phyloP scores from a whole-genome alignment of 2,113 vertebrate species.

The Myodes glareolus region DNA sequence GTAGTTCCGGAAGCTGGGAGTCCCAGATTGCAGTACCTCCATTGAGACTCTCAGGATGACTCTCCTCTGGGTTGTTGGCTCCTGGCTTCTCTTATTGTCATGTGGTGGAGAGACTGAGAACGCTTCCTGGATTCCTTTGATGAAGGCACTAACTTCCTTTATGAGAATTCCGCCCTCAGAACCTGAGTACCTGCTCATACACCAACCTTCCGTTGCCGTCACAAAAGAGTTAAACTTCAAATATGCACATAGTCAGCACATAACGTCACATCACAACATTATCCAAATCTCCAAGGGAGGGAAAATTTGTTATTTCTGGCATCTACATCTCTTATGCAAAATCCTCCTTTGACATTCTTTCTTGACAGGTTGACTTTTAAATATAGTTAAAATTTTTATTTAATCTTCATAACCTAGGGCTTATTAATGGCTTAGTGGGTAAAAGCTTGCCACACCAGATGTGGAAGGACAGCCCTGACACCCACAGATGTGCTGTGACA shows the following conservation, averaged over 20 bases:
- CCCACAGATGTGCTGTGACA: neutral
- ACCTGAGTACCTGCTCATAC: neutral
- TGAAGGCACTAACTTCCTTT: too few relatives aligned
- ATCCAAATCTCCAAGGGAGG: neutral
- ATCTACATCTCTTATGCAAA: neutral
- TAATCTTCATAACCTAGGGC: neutral
- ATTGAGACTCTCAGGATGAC: neutral
- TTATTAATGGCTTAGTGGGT: neutral
- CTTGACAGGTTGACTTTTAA: conserved; percentile 27
- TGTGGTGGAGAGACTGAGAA: neutral
- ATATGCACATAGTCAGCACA: neutral
- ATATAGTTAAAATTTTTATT: neutral
- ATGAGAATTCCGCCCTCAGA: neutral
- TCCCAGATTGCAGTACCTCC: neutral
- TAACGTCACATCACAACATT: neutral
- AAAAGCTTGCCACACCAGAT: neutral
- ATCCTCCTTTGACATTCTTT: neutral
- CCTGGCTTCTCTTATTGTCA: neutral
- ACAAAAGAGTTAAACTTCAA: neutral
- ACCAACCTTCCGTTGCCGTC: neutral
- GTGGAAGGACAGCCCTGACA: neutral
- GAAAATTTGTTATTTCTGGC: neutral
- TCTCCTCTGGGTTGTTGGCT: neutral
- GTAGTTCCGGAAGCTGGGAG: neutral
- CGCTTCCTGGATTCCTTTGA: neutral